Percentiles rank a stretch among this genome's conserved stretches.
These are phyloP conservation scores for Scolopax mira DNA, from an alignment of 2,113 vertebrate genomes.

Conservation along the genomic window DNA sequence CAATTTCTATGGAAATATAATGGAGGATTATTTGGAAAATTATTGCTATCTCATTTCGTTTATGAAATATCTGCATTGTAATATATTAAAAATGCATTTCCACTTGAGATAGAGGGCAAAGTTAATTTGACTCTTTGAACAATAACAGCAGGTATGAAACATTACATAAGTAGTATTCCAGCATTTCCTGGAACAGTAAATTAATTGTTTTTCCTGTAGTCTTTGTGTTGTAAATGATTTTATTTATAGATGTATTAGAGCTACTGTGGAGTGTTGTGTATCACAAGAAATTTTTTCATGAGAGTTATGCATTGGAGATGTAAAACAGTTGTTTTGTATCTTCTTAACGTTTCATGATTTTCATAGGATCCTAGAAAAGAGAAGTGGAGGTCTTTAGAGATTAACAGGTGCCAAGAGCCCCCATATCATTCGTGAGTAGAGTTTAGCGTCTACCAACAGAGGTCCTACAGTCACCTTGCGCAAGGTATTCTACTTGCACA, in stretches of 20 bases:
- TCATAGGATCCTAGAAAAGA: background rate
- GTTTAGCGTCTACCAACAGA: background rate
- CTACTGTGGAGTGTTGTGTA: background rate
- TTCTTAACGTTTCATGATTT: background rate
- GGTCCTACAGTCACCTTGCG: background rate
- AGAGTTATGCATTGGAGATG: background rate
- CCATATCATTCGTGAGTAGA: background rate
- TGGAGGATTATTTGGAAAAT: background rate
- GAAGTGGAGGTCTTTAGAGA: background rate
- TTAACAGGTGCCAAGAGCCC: background rate
- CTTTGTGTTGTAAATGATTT: background rate
- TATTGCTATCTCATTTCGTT: background rate
- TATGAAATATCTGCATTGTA: background rate
- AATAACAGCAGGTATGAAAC: background rate
- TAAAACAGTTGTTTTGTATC: background rate
- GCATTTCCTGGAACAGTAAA: background rate
- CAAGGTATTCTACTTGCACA: background rate
- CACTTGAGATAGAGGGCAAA: background rate
- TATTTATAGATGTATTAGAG: background rate
- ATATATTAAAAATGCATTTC: background rate
- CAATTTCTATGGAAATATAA: background rate
- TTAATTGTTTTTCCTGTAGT: background rate
- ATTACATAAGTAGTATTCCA: background rate
- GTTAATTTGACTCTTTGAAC: background rate
- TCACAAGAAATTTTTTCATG: background rate